Conservation (phyloP, 2,888 invertebrate genomes). For the Chesias legatella region DNA sequence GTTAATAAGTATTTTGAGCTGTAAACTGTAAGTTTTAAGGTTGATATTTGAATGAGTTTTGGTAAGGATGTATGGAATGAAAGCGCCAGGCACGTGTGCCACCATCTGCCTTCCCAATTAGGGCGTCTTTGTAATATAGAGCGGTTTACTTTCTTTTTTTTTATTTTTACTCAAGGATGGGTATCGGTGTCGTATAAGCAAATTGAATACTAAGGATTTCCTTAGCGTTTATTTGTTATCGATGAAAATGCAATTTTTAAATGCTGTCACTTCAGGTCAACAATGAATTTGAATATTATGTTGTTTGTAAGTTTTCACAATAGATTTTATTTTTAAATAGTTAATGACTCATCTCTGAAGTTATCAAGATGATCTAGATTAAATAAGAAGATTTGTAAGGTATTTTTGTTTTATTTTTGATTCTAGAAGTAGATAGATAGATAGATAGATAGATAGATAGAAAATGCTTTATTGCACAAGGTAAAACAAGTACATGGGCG, state of each 20-base stretch:
- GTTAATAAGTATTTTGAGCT: constrained; percentile 5
- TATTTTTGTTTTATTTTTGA: no score
- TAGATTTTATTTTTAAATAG: no score
- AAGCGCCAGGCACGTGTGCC: constrained; percentile 30
- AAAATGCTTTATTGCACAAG: no score
- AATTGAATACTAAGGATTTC: constrained; percentile 10
- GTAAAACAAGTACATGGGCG: no score
- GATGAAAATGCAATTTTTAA: constrained; percentile 15
- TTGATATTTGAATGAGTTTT: constrained; percentile 4
- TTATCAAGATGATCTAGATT: no score
- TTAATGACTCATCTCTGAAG: no score
- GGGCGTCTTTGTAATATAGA: constrained; percentile 30
- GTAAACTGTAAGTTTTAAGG: constrained; percentile 2
- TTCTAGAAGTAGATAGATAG: no score
- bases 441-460: no score
- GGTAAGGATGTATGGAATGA: constrained; percentile 15
- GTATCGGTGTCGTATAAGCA: constrained; percentile 21
- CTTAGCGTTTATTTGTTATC: constrained; percentile 1
- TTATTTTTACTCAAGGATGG: constrained; percentile 1
- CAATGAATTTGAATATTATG: no score
- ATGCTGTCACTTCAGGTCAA: no score
- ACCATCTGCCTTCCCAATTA: constrained; percentile 61
- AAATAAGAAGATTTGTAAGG: no score
- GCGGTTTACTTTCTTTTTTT: constrained; percentile 25
- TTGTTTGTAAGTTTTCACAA: no score